phyloP scores from a whole-genome alignment of 2,113 vertebrate genomes.

The Hucho hucho region DNA sequence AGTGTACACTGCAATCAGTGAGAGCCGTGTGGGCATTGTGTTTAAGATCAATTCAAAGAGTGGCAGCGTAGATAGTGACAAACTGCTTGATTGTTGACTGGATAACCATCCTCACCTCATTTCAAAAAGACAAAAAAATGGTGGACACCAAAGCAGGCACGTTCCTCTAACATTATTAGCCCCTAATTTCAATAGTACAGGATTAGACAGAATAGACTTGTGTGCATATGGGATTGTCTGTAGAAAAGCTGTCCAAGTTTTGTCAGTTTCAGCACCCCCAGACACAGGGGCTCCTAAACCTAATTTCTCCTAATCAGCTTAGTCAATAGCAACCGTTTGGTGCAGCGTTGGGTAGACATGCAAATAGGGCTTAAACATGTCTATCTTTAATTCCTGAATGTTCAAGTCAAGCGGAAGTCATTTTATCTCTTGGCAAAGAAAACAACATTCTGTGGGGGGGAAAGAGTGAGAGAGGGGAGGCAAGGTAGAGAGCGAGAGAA shows the following conservation, averaged over 20 bases:
- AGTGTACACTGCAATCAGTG: neutral
- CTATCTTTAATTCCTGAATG: slow-evolving; percentile 74
- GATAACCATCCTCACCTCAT: slow-evolving; percentile 10
- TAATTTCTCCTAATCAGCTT: slow-evolving; percentile 81
- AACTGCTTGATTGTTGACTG: neutral
- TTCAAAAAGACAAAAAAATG: slow-evolving; percentile 31
- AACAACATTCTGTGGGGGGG: slow-evolving; percentile 66
- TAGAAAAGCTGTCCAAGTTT: slow-evolving; percentile 70
- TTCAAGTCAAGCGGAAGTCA: slow-evolving; percentile 67
- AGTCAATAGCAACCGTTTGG: slow-evolving; percentile 76
- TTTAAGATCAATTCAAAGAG: neutral
- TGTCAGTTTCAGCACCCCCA: slow-evolving; percentile 72
- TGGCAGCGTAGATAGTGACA: neutral
- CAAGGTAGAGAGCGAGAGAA: slow-evolving; percentile 14
- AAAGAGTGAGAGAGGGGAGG: slow-evolving; percentile 21
- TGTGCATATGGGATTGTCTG: slow-evolving; percentile 69
- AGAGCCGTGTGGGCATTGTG: neutral
- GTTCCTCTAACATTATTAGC: slow-evolving; percentile 11
- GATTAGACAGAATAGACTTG: slow-evolving; percentile 63
- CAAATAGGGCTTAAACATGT: slow-evolving; percentile 74
- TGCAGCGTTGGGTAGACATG: slow-evolving; percentile 72
- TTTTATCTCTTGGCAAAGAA: slow-evolving; percentile 57
- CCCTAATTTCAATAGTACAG: slow-evolving; percentile 56
- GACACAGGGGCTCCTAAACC: slow-evolving; percentile 70
- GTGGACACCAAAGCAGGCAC: slow-evolving; percentile 21